A percentile compares a stretch with the other conserved stretches of the same genome.
Conservation (phyloP, 1,140 invertebrate genomes). For the Macrobrachium rosenbergii region DNA sequence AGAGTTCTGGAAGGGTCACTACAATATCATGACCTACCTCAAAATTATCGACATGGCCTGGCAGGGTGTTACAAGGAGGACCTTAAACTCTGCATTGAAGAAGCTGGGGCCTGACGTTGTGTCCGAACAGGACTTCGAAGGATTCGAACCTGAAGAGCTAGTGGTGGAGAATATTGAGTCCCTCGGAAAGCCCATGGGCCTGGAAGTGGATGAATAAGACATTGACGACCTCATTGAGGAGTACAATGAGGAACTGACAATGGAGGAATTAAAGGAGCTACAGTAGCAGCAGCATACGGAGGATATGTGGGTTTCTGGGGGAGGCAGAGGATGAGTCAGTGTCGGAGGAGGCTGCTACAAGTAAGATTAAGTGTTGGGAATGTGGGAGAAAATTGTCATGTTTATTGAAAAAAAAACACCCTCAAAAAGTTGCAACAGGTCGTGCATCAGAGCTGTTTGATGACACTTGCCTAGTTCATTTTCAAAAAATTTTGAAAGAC, state of each 20-base stretch:
- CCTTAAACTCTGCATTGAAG: neutral
- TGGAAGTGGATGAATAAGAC: slow-evolving; percentile 67
- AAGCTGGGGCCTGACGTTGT: neutral
- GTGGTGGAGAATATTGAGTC: slow-evolving; percentile 68
- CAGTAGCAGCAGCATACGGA: neutral
- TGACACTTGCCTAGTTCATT: too few species aligned
- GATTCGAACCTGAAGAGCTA: slow-evolving; percentile 55
- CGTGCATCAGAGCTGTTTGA: too few species aligned
- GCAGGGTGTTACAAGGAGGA: neutral
- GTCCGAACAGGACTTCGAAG: slow-evolving; percentile 30
- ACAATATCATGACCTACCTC: slow-evolving; percentile 51
- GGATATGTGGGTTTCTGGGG: too few species aligned
- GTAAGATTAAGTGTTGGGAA: too few species aligned
- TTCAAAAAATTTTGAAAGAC: too few species aligned
- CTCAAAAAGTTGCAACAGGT: too few species aligned
- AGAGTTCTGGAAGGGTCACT: slow-evolving; percentile 63
- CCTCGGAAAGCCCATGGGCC: slow-evolving; percentile 66
- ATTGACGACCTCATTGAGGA: neutral
- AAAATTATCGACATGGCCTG: slow-evolving; percentile 5
- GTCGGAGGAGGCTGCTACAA: too few species aligned
- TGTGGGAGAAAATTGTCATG: too few species aligned
- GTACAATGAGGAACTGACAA: neutral
- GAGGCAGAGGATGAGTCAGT: too few species aligned
- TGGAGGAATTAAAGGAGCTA: neutral
- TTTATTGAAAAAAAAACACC: too few species aligned